Evolutionary conservation across 2,888 invertebrate genomes (phyloP).

Genomic region (Drosophila emarginata): DNA sequence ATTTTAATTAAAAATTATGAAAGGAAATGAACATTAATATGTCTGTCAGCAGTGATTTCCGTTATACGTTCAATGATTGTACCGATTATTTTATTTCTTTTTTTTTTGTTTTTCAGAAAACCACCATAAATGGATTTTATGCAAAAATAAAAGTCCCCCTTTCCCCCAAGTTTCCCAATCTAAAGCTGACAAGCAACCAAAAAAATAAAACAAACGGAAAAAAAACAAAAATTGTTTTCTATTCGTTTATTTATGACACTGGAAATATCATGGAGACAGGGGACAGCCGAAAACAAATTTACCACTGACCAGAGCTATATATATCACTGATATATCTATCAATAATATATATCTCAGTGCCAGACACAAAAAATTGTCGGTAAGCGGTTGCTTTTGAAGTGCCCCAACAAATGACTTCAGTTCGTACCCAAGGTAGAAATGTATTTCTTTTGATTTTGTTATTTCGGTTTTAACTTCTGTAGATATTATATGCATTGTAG

Average conservation of each 20-base stretch:
- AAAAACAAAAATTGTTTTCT: neutral
- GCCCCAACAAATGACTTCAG: constrained; percentile 4
- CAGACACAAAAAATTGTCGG: constrained; percentile 37
- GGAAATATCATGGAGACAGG: constrained; percentile 26
- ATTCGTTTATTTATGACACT: constrained; percentile 45
- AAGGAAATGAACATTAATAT: constrained; percentile 36
- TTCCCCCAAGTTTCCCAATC: neutral
- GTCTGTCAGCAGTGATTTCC: constrained; percentile 35
- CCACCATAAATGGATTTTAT: constrained; percentile 3
- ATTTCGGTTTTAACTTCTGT: constrained; percentile 6
- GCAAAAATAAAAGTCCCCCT: neutral
- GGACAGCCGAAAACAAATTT: constrained; percentile 26
- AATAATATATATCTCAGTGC: constrained; percentile 63
- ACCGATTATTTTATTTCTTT: neutral
- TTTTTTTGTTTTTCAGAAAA: neutral
- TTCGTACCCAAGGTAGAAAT: neutral
- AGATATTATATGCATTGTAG: constrained; percentile 1
- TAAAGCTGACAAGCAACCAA: neutral
- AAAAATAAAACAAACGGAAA: neutral
- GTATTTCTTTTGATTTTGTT: constrained; percentile 1
- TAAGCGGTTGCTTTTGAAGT: constrained; percentile 22
- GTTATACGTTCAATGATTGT: constrained; percentile 25
- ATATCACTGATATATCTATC: constrained; percentile 58
- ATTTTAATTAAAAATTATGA: constrained; percentile 42
- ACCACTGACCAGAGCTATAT: constrained; percentile 45